Evolutionary conservation across 2,113 vertebrate species (phyloP).

Genomic region (Sebastes schlegelii): DNA sequence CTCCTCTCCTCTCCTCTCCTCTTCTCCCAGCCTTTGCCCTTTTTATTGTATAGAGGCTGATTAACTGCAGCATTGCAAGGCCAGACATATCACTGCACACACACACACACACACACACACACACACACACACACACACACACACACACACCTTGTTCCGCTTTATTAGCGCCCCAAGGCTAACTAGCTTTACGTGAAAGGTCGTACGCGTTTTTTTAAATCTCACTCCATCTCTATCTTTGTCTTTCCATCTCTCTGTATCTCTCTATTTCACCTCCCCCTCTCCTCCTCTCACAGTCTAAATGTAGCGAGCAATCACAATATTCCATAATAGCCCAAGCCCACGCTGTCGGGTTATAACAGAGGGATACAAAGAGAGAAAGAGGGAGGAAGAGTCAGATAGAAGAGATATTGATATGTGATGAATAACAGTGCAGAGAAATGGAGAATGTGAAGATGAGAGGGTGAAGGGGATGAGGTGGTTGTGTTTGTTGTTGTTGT

Average conservation of each 20-base stretch:
- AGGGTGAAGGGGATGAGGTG: not conserved
- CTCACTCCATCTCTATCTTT: conserved; percentile 39
- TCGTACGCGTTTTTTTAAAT: conserved; percentile 14
- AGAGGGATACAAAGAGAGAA: conserved; percentile 2
- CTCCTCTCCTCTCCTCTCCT: not conserved
- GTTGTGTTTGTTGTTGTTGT: conserved; percentile 35
- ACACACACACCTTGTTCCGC: conserved; percentile 27
- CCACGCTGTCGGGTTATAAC: conserved; percentile 48
- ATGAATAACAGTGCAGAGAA: conserved; percentile 35
- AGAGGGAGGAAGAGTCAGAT: not conserved
- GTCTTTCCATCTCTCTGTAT: conserved; percentile 18
- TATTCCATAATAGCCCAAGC: conserved; percentile 43
- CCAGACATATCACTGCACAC: conserved; percentile 18
- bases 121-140: conserved; percentile 48
- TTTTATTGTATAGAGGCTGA: conserved; percentile 7
- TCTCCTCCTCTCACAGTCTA: conserved; percentile 57
- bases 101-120: conserved; percentile 41
- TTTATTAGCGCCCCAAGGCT: conserved; percentile 45
- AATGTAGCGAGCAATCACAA: conserved; percentile 52
- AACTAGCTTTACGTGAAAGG: conserved; percentile 46
- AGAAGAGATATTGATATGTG: conserved; percentile 28
- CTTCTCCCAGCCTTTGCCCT: not conserved
- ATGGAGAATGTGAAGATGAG: conserved; percentile 9
- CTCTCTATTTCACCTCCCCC: conserved; percentile 44
- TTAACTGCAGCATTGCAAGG: conserved; percentile 24